Base-by-base conservation (phyloP, 2,888 invertebrate genomes). In the Andrena flavipes region DNA sequence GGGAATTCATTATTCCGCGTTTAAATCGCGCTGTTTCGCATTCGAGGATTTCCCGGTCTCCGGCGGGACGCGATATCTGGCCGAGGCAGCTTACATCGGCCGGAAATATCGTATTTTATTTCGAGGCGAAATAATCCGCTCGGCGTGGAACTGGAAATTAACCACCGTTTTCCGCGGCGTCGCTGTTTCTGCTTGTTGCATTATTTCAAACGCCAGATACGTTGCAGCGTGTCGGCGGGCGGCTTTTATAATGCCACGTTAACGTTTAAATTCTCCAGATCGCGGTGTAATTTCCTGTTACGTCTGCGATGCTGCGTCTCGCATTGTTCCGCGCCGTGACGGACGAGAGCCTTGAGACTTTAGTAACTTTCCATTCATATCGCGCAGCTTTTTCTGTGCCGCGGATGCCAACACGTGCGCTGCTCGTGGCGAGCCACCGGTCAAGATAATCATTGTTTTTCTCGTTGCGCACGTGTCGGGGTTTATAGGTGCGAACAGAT, bases 401-500 rank as follows among this genome's bases (percentile, higher is more conserved):
- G 54, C 63, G 48, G 65, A 69, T 33, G 26, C 23, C 29, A 51
- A 29, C 72, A 65, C 73, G 29, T 62, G 74, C 76, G 63, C 62
- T 23, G 26, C 10, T 13, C 10, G 30, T n/a, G n/a, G 20, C 20
- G 23, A 71, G 23, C 56, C 35, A 29, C 51, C 60, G 56, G 13
- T 29, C 48, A 56, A 56, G 71, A 42, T 71, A 69, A 81, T 64
- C 70, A 76, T 83, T 85, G 83, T 83, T 75, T 73, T 76, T 49
- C 48, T 54, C 74, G 51, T 75, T 82, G 74, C 60, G 26, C 49
- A 13, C 48, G 63, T 16, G 42, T 48, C 13, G 26, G 23, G 65
- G 49, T 16, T 48, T 35, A 23, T 26, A 1, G 26, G 20, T 49
- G 33, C 35, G 33, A 42, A 49, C 26, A 13, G 3, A 20, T 78